phyloP scores from a whole-genome alignment of 2,888 invertebrate genomes.

The Cephus sareptanus region DNA sequence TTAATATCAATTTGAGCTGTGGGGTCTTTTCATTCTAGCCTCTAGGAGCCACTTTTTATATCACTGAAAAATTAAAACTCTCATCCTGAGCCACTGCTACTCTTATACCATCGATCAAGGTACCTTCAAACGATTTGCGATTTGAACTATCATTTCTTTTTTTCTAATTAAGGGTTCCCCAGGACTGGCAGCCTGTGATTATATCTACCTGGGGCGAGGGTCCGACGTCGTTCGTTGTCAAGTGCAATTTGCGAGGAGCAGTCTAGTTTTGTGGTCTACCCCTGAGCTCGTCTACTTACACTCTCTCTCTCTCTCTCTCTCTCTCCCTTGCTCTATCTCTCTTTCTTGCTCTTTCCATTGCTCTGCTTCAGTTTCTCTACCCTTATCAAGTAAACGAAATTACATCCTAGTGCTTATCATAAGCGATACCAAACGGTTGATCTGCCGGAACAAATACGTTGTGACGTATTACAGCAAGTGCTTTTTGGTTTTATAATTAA shows the following conservation, averaged over 20 bases:
- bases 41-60: not conserved
- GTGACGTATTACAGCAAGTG: too few species aligned
- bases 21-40: not conserved
- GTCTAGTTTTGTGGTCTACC: not conserved
- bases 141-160: not conserved
- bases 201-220: not conserved
- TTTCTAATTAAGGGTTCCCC: not conserved
- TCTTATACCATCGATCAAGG: not conserved
- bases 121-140: not conserved
- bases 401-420: not conserved
- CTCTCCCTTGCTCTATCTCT: too few species aligned
- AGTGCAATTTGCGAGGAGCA: not conserved
- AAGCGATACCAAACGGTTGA: not conserved
- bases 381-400: not conserved
- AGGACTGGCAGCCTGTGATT: not conserved
- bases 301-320: not conserved
- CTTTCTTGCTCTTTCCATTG: not conserved
- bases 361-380: constrained; percentile 2
- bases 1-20: not conserved
- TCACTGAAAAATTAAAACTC: not conserved
- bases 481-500: too few species aligned
- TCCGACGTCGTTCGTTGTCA: not conserved
- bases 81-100: not conserved
- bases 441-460: too few species aligned
- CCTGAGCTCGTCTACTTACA: not conserved